Evolutionary conservation across 2,797 vertebrate species (phyloP).

Genomic region (Myripristis jacobus): DNA sequence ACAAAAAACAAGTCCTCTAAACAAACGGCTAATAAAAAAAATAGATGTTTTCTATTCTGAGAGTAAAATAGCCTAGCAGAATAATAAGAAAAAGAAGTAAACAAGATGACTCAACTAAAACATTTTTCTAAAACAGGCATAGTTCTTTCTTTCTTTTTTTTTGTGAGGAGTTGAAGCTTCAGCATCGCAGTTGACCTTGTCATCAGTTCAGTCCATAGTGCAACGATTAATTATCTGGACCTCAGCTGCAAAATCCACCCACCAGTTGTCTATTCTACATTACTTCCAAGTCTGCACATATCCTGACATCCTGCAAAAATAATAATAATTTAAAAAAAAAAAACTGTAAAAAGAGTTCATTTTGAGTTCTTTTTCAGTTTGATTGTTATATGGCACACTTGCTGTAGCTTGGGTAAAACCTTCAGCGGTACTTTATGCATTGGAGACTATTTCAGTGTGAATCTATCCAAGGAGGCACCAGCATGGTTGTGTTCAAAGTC

Average conservation of each 20-base stretch:
- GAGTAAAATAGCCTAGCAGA: slow-evolving; percentile 15
- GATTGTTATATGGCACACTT: slow-evolving; percentile 58
- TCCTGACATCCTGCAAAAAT: not conserved
- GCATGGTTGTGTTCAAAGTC: slow-evolving; percentile 37
- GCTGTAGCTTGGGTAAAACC: slow-evolving; percentile 20
- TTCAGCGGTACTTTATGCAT: not conserved
- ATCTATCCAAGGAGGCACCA: slow-evolving; percentile 61
- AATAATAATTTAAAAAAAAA: no score
- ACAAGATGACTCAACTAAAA: slow-evolving; percentile 32
- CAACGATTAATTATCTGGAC: slow-evolving; percentile 43
- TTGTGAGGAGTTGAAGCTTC: slow-evolving; percentile 36
- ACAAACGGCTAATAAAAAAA: slow-evolving; percentile 25
- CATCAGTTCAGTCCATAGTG: slow-evolving; percentile 60
- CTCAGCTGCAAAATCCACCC: slow-evolving; percentile 15
- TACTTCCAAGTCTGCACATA: slow-evolving; percentile 31
- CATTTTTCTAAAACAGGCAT: slow-evolving; percentile 32
- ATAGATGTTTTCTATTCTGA: slow-evolving; percentile 32
- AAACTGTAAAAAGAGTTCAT: not conserved
- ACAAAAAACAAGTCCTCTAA: slow-evolving; percentile 20
- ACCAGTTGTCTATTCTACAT: slow-evolving; percentile 38
- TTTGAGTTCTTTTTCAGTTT: not conserved
- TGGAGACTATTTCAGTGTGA: slow-evolving; percentile 10
- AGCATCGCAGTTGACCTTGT: slow-evolving; percentile 31
- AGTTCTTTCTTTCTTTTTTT: no score
- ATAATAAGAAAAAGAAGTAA: slow-evolving; percentile 27